phyloP scores from a whole-genome alignment of 1,140 invertebrate species.

The Whitmania pigra region DNA sequence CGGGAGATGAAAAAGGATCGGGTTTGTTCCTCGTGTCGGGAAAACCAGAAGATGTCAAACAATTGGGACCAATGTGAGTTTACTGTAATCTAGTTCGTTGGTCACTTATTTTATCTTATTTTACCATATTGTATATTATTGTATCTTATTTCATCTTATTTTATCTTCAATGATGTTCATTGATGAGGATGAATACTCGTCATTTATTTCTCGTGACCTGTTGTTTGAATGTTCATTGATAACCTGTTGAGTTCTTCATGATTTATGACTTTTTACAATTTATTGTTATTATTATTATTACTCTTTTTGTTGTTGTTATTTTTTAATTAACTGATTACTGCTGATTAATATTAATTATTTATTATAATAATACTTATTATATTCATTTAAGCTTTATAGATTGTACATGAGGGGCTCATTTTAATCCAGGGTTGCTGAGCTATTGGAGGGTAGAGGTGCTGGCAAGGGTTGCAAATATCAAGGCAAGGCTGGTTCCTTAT shows the following conservation, averaged over 20 bases:
- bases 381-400: too few species aligned
- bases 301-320: neutral
- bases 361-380: too few species aligned
- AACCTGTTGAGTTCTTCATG: too few species aligned
- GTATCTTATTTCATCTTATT: too few species aligned
- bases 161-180: too few species aligned
- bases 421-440: constrained; percentile 44
- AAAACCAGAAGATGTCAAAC: constrained; percentile 38
- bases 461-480: constrained; percentile 49
- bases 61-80: constrained; percentile 44
- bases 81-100: neutral
- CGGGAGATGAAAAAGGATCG: constrained; percentile 55
- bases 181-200: too few species aligned
- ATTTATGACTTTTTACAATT: neutral
- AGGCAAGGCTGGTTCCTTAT: constrained; percentile 50
- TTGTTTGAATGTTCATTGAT: too few species aligned
- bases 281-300: constrained; percentile 5
- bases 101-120: too few species aligned
- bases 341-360: neutral
- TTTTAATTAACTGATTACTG: neutral
- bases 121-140: too few species aligned
- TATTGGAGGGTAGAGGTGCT: constrained; percentile 54
- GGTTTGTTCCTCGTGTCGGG: constrained; percentile 54
- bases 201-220: too few species aligned
- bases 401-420: neutral